phyloP scores from a whole-genome alignment of 2,888 invertebrate species.

The Coleophora flavipennella region DNA sequence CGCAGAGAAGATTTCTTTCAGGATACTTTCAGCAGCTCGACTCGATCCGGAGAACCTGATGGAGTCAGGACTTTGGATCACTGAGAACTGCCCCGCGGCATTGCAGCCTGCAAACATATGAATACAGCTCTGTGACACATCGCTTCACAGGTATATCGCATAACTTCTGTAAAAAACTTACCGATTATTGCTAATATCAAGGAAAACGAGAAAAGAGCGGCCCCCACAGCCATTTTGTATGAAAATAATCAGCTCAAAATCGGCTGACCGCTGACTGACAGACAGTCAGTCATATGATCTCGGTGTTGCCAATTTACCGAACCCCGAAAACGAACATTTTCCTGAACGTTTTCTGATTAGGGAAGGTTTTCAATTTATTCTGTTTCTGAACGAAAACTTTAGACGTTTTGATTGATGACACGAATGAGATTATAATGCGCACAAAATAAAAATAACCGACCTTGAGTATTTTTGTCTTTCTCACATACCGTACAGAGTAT shows the following conservation, averaged over 20 bases:
- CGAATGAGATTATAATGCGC: too few relatives aligned
- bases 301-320: conserved; percentile 31
- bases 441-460: too few relatives aligned
- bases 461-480: too few relatives aligned
- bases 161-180: conserved; percentile 27
- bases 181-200: conserved; percentile 48
- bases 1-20: conserved; percentile 82
- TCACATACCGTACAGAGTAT: too few relatives aligned
- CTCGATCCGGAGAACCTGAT: conserved; percentile 78
- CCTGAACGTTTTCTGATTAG: too few relatives aligned
- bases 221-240: conserved; percentile 54
- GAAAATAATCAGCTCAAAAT: conserved; percentile 21
- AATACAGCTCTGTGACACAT: not conserved
- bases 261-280: not conserved
- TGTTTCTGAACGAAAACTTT: too few relatives aligned
- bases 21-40: conserved; percentile 73
- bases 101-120: too few relatives aligned
- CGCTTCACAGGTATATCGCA: not conserved
- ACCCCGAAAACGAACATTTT: too few relatives aligned
- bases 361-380: too few relatives aligned
- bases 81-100: conserved; percentile 8
- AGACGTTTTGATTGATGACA: too few relatives aligned
- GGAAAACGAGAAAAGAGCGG: conserved; percentile 50
- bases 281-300: conserved; percentile 63
- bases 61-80: conserved; percentile 79